phyloP scores from a whole-genome alignment of 2,113 vertebrate species.

The Noctilio leporinus region DNA sequence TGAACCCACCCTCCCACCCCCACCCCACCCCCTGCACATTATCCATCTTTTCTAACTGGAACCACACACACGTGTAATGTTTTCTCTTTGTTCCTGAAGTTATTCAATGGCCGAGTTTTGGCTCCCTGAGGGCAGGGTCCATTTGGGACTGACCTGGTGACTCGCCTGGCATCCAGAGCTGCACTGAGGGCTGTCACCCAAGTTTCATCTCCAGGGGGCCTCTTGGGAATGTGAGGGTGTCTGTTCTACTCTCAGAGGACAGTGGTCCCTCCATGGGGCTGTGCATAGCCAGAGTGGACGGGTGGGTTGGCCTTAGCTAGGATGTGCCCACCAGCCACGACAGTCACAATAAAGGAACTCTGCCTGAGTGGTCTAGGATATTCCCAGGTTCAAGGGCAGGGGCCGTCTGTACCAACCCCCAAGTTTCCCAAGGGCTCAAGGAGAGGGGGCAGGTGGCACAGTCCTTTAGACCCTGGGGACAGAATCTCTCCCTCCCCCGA shows the following conservation, averaged over 20 bases:
- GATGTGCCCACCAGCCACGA: too few species aligned
- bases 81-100: background rate
- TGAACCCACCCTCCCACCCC: too few species aligned
- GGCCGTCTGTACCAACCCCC: background rate
- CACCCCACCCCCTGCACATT: too few species aligned
- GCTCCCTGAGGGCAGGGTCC: background rate
- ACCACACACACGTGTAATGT: fast-evolving
- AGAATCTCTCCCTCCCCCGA: background rate
- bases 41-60: background rate
- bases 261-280: background rate
- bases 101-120: too few species aligned
- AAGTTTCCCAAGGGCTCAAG: fast-evolving
- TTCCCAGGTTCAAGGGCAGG: background rate
- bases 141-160: background rate
- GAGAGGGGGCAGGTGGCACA: background rate
- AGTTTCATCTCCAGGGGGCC: background rate
- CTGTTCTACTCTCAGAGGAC: background rate
- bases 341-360: background rate
- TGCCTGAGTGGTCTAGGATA: background rate
- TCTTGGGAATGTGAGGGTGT: background rate
- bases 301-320: background rate
- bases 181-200: background rate
- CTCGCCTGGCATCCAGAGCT: background rate
- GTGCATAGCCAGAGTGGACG: background rate
- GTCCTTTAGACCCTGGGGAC: background rate